Base-by-base conservation (phyloP, 2,888 invertebrate genomes). In the Dryococelus australis region DNA sequence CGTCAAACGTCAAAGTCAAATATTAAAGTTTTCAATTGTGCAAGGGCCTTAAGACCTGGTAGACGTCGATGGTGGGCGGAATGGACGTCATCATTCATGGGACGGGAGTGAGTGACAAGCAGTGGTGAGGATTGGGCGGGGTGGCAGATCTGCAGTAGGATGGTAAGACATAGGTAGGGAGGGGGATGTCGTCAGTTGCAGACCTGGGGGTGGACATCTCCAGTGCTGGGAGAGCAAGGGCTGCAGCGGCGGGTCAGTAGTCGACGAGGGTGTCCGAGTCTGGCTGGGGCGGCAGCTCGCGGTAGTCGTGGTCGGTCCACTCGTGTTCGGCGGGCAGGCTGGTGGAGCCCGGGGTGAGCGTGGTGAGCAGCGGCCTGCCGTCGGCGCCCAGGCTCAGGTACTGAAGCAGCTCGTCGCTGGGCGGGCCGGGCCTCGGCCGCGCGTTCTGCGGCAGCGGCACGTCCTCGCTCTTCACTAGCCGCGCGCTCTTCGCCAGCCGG, bases 271-370 rank as follows among this genome's bases (percentile, higher is more conserved):
- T n/a, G n/a, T 24, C 9, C 10, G 35, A 35, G 35, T 24, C 9
- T 5, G 43, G 85, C 85, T 85, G 43, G 2, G 84, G 65, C 87
- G 94, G 93, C 88, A 96, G 90, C 89, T 96, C 95, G 5, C 96
- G 91, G 91, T 96, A 96, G 92, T 96, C 96, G 28, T 94, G 91
- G 79, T 95, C 95, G 90, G 95, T 94, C 96, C 96, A 96, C 89
- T 95, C 94, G 85, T 93, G 92, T 88, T 95, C 94, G 0, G 93
- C 92, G 85, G 94, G 94, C 8, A 93, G 93, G 6, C 92, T 92
- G n/a, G 93, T 91, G 65, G 92, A 92, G 0, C 93, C 94, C 3
- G 94, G 93, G 24, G 93, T 91, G n/a, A 95, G 92, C 0, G 94
- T 93, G 1, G 95, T 94, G 85, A 94, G 92, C 85, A 96, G 90